Percentiles rank a stretch among this genome's conserved stretches.
Evolutionary conservation across 1,140 invertebrate species (phyloP).

Genomic region (Meloidogyne floridensis): DNA sequence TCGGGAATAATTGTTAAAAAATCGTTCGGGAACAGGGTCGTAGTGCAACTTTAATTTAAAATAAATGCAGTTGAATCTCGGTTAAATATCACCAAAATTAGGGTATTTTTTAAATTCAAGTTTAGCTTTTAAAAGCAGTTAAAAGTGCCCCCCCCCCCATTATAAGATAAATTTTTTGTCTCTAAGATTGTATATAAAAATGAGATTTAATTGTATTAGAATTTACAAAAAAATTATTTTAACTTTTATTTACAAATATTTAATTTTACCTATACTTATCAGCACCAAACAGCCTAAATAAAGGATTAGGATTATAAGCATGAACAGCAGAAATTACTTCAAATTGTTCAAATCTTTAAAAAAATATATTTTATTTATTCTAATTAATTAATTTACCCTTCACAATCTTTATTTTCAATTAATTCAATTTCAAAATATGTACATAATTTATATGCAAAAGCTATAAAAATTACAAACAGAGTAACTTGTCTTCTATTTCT

Average conservation of each 20-base stretch:
- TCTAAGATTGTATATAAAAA: too few species aligned
- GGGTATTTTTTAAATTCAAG: too few species aligned
- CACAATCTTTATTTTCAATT: constrained; percentile 50
- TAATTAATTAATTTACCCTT: constrained; percentile 37
- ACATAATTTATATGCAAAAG: constrained; percentile 58
- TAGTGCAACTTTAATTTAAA: too few species aligned
- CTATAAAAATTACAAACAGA: constrained; percentile 43
- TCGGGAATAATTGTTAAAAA: too few species aligned
- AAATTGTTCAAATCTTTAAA: constrained; percentile 28
- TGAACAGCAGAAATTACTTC: constrained; percentile 47
- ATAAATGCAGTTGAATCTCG: too few species aligned
- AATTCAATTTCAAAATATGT: constrained; percentile 61
- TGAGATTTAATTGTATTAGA: too few species aligned
- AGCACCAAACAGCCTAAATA: neutral
- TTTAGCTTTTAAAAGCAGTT: too few species aligned
- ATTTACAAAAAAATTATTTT: neutral
- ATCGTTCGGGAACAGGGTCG: too few species aligned
- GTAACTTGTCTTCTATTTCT: constrained; percentile 51
- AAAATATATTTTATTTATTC: neutral
- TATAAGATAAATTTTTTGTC: too few species aligned
- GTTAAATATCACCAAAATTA: too few species aligned
- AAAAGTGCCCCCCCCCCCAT: too few species aligned
- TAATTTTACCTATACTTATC: neutral
- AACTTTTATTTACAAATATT: too few species aligned
- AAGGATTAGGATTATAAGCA: constrained; percentile 2